Evolutionary conservation across 1,140 invertebrate species (phyloP).

Genomic region (Aphelenchoides besseyi): DNA sequence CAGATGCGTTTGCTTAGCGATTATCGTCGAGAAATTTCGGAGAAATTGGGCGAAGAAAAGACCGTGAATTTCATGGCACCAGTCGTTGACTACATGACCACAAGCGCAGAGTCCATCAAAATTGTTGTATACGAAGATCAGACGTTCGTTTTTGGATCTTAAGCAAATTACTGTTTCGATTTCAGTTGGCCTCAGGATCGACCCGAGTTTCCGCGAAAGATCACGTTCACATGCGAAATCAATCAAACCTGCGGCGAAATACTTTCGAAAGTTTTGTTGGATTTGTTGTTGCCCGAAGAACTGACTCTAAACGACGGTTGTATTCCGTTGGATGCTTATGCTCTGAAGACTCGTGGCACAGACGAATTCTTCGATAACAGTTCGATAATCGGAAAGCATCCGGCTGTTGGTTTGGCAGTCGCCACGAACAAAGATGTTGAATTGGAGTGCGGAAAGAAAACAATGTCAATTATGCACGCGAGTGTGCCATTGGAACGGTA

Average conservation of each 20-base stretch:
- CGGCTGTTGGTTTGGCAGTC: conserved; percentile 37
- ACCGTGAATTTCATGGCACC: conserved; percentile 31
- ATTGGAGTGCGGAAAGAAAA: conserved; percentile 26
- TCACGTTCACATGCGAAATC: conserved; percentile 39
- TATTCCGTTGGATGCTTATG: conserved; percentile 46
- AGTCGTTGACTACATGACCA: conserved; percentile 42
- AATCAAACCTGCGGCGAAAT: conserved; percentile 36
- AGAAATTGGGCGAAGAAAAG: neutral
- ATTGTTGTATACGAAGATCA: conserved; percentile 42
- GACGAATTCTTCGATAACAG: conserved; percentile 36
- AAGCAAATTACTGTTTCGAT: neutral
- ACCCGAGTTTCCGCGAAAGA: no score
- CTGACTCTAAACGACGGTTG: conserved; percentile 31
- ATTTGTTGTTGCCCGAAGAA: conserved; percentile 38
- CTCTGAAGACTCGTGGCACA: conserved; percentile 36
- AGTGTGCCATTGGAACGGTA: neutral
- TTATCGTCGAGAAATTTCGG: neutral
- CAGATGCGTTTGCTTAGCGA: neutral
- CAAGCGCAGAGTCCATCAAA: conserved; percentile 43
- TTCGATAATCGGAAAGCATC: conserved; percentile 34
- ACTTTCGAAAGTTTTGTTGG: conserved; percentile 33
- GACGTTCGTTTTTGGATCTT: conserved; percentile 20
- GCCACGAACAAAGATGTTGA: conserved; percentile 40
- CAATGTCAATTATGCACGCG: neutral
- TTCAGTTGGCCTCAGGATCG: conserved; percentile 28